A percentile compares a stretch with the other conserved stretches of the same genome.
phyloP scores from a whole-genome alignment of 2,797 vertebrate genomes.

The Florisuga fusca region DNA sequence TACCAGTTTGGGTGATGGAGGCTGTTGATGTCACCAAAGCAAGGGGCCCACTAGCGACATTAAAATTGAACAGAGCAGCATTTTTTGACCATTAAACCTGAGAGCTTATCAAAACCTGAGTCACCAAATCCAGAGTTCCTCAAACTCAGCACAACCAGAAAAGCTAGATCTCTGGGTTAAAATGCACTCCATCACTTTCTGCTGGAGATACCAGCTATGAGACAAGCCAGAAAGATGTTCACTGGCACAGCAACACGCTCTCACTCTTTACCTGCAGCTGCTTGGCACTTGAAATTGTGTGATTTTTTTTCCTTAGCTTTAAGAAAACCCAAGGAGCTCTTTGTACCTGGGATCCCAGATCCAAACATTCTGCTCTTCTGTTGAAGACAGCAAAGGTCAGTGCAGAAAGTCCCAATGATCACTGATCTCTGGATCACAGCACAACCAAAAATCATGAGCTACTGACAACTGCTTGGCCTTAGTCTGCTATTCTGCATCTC shows the following conservation, averaged over 20 bases:
- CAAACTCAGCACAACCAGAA: background rate
- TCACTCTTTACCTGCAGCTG: background rate
- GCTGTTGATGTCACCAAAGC: background rate
- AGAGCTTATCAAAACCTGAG: background rate
- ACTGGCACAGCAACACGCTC: background rate
- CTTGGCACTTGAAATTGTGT: fast-evolving
- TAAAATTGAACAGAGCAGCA: background rate
- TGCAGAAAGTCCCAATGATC: background rate
- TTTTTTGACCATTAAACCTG: background rate
- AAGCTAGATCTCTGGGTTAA: background rate
- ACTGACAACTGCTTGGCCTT: background rate
- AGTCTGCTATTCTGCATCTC: background rate
- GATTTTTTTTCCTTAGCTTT: background rate
- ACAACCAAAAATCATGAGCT: background rate
- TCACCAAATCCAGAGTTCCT: background rate
- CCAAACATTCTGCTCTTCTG: background rate
- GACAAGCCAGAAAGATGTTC: background rate
- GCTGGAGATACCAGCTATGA: background rate
- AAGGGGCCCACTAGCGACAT: background rate
- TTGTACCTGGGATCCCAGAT: background rate
- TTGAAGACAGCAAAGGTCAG: background rate
- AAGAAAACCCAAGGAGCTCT: background rate
- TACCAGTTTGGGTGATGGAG: background rate
- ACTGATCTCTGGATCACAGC: background rate
- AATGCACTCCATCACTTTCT: background rate